Percentiles rank a stretch among this genome's conserved stretches.
Conservation (phyloP, 2,797 vertebrate genomes). For the Antennarius maculatus region DNA sequence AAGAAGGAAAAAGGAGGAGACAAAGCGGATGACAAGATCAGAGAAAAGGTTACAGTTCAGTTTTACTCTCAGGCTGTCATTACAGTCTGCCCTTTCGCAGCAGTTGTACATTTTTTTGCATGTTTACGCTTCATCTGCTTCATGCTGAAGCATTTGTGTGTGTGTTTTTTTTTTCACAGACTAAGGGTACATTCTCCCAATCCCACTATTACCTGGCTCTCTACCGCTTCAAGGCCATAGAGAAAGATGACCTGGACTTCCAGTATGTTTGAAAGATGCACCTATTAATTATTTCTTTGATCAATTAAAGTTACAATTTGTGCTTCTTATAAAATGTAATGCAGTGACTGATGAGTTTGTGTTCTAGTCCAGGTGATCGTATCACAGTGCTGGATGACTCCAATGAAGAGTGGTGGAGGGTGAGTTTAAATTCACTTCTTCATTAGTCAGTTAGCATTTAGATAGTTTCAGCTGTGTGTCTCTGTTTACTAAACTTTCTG, state of each 20-base stretch:
- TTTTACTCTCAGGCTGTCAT: not conserved
- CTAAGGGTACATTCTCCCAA: slow-evolving; percentile 87
- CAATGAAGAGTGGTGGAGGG: slow-evolving; percentile 98
- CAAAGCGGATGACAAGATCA: slow-evolving; percentile 90
- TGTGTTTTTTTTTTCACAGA: slow-evolving; percentile 71
- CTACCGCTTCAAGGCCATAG: slow-evolving; percentile 96
- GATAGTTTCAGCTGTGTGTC: not conserved
- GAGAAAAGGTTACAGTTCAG: not conserved
- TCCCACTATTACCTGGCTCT: slow-evolving; percentile 94
- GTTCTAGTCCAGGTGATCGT: slow-evolving; percentile 90
- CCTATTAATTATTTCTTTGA: not conserved
- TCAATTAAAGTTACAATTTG: not conserved
- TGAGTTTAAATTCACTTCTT: slow-evolving; percentile 65
- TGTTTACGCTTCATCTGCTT: not conserved
- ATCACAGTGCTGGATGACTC: slow-evolving; percentile 96
- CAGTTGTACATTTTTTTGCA: not conserved
- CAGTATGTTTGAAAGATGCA: slow-evolving; percentile 83
- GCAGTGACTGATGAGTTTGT: slow-evolving; percentile 20
- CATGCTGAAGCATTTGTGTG: slow-evolving; percentile 17
- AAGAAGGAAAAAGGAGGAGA: slow-evolving; percentile 92
- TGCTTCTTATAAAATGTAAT: not conserved
- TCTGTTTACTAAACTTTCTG: not conserved
- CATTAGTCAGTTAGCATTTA: not conserved
- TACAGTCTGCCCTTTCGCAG: not conserved
- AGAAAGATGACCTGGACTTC: slow-evolving; percentile 97